These are phyloP conservation scores for Chymomyza procnemis DNA, from an alignment of 2,888 invertebrate genomes.

Conservation along the genomic window DNA sequence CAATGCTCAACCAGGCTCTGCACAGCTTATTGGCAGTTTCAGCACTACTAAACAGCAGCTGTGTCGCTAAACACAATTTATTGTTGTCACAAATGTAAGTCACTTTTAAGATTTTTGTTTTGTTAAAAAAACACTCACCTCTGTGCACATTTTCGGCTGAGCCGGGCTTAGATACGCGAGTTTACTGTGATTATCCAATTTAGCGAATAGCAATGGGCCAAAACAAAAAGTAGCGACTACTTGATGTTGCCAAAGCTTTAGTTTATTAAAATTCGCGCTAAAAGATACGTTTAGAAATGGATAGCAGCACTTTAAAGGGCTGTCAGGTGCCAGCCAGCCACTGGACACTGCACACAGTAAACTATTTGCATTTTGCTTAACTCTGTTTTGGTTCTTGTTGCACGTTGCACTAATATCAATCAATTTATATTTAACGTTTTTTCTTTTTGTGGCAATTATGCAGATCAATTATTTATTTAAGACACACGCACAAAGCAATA, in stretches of 20 bases:
- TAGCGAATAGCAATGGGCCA: slow-evolving; percentile 24
- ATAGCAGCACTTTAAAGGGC: background rate
- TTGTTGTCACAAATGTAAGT: background rate
- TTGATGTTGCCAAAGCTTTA: background rate
- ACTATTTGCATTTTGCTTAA: slow-evolving; percentile 47
- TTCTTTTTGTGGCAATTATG: background rate
- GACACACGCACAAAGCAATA: background rate
- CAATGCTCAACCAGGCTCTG: too few relatives aligned
- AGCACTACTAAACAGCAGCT: too few relatives aligned
- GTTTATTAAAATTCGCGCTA: background rate
- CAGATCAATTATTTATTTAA: background rate
- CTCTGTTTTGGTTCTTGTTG: slow-evolving; percentile 10
- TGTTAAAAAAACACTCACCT: slow-evolving; percentile 48
- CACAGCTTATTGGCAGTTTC: too few relatives aligned
- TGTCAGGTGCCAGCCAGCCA: slow-evolving; percentile 30
- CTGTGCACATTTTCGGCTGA: slow-evolving; percentile 67
- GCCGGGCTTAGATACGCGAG: slow-evolving; percentile 49
- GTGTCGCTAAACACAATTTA: background rate
- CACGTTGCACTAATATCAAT: background rate
- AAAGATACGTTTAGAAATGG: background rate
- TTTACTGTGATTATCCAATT: slow-evolving; percentile 61
- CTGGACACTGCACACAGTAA: slow-evolving; percentile 52
- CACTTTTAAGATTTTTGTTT: background rate
- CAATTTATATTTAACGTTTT: slow-evolving; percentile 7
- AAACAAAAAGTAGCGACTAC: background rate